Conservation (phyloP, 2,888 invertebrate species). For the Ditylenchus weischeri region DNA sequence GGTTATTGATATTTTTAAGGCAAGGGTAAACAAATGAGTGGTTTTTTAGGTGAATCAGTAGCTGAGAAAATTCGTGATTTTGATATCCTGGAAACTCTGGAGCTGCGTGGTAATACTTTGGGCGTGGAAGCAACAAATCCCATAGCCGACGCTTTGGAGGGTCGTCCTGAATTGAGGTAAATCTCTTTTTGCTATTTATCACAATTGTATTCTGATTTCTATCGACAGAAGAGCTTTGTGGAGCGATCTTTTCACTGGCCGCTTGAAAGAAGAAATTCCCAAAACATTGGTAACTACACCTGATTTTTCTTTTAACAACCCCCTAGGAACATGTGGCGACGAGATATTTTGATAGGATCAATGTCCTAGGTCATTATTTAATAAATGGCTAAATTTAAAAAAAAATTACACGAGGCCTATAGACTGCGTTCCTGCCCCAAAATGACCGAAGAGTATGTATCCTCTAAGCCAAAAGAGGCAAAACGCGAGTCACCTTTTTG, state of each 20-base stretch:
- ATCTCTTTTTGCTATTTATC: too few relatives aligned
- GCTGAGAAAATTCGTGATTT: conserved; percentile 32
- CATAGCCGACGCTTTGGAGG: conserved; percentile 25
- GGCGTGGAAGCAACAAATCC: conserved; percentile 43
- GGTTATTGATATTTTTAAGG: conserved; percentile 17
- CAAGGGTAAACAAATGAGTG: background rate
- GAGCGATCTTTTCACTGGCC: conserved; percentile 94
- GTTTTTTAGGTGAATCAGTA: conserved; percentile 37
- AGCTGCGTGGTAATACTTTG: conserved; percentile 50
- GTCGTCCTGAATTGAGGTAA: conserved; percentile 1
- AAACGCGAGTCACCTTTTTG: too few relatives aligned
- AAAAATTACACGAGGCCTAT: too few relatives aligned
- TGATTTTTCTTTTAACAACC: too few relatives aligned
- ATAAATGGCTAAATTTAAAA: too few relatives aligned
- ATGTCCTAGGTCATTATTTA: too few relatives aligned
- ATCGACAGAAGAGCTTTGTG: conserved; percentile 71
- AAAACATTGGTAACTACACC: conserved; percentile 71
- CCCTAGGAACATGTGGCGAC: too few relatives aligned
- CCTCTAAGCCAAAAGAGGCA: too few relatives aligned
- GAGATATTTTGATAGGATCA: too few relatives aligned
- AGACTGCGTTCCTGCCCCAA: too few relatives aligned
- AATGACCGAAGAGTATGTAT: too few relatives aligned
- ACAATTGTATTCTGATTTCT: conserved; percentile 26
- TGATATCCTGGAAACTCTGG: conserved; percentile 34
- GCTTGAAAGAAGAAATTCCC: conserved; percentile 91